These are phyloP conservation scores for Grapholita molesta DNA, from an alignment of 1,140 invertebrate species.

Conservation along the genomic window DNA sequence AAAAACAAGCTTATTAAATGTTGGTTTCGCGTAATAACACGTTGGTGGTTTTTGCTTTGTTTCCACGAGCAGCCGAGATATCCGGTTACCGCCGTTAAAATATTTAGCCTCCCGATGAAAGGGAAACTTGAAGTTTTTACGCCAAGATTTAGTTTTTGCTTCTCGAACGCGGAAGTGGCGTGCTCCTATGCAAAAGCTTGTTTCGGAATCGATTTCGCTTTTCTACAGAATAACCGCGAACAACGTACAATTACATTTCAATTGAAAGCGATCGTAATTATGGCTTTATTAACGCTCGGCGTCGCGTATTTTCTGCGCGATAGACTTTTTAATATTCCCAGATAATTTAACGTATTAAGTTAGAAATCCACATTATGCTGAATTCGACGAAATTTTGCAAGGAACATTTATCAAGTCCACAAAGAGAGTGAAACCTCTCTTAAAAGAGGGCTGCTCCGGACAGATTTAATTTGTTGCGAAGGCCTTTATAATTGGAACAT, in stretches of 20 bases:
- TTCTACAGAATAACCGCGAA: constrained; percentile 49
- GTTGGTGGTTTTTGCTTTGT: constrained; percentile 74
- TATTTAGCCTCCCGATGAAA: constrained; percentile 74
- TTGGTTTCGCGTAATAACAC: constrained; percentile 76
- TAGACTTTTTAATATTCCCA: constrained; percentile 32
- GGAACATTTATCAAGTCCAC: constrained; percentile 76
- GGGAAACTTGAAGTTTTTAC: constrained; percentile 75
- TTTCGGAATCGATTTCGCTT: constrained; percentile 70
- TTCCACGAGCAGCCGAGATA: constrained; percentile 66
- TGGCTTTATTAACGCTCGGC: constrained; percentile 37
- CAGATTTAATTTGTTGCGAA: constrained; percentile 78
- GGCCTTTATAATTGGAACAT: constrained; percentile 78
- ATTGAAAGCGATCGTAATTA: constrained; percentile 52
- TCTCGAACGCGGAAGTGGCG: constrained; percentile 65
- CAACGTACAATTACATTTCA: constrained; percentile 66
- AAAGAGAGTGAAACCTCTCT: constrained; percentile 76
- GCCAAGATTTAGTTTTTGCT: constrained; percentile 67
- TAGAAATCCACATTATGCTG: constrained; percentile 66
- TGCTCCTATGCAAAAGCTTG: constrained; percentile 71
- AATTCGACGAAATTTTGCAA: constrained; percentile 66
- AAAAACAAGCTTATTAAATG: constrained; percentile 76
- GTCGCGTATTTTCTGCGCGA: constrained; percentile 20
- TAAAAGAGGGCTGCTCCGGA: constrained; percentile 73
- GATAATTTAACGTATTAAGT: constrained; percentile 67
- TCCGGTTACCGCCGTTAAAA: constrained; percentile 76